Conservation (phyloP, 2,888 invertebrate species). For the Acleris literana region DNA sequence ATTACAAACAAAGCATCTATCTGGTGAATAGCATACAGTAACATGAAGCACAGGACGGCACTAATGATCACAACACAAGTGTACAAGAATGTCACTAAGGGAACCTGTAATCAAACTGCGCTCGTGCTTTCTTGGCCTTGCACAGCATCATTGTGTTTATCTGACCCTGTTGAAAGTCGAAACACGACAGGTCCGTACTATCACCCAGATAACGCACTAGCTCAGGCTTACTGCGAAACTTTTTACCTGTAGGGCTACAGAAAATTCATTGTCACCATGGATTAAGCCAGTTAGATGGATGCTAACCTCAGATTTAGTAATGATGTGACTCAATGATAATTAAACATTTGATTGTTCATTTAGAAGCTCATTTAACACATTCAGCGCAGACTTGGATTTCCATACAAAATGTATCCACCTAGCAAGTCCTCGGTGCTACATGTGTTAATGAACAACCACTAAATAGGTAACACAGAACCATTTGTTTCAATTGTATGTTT, state of each 20-base stretch:
- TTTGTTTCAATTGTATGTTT: no score
- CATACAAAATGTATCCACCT: no score
- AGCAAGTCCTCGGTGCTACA: no score
- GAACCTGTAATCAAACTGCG: slow-evolving; percentile 88
- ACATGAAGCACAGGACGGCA: slow-evolving; percentile 75
- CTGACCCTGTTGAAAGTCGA: slow-evolving; percentile 92
- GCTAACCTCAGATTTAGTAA: slow-evolving; percentile 60
- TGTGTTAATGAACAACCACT: no score
- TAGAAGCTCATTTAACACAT: background rate
- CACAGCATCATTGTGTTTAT: slow-evolving; percentile 87
- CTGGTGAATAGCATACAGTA: slow-evolving; percentile 52
- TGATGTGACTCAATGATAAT: slow-evolving; percentile 52
- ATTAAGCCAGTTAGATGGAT: slow-evolving; percentile 43
- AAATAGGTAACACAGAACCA: no score
- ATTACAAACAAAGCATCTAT: slow-evolving; percentile 46
- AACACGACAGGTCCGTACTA: slow-evolving; percentile 90
- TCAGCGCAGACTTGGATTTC: no score
- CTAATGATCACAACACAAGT: slow-evolving; percentile 81
- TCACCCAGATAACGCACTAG: slow-evolving; percentile 90
- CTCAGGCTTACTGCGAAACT: slow-evolving; percentile 92
- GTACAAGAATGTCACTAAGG: slow-evolving; percentile 69
- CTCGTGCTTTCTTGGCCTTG: slow-evolving; percentile 88
- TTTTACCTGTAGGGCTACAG: slow-evolving; percentile 91
- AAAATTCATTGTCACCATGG: slow-evolving; percentile 71
- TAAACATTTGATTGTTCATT: slow-evolving; percentile 30